A percentile compares a stretch with the other conserved stretches of the same genome.
phyloP scores from a whole-genome alignment of 1,140 invertebrate genomes.

The Ylistrum balloti region DNA sequence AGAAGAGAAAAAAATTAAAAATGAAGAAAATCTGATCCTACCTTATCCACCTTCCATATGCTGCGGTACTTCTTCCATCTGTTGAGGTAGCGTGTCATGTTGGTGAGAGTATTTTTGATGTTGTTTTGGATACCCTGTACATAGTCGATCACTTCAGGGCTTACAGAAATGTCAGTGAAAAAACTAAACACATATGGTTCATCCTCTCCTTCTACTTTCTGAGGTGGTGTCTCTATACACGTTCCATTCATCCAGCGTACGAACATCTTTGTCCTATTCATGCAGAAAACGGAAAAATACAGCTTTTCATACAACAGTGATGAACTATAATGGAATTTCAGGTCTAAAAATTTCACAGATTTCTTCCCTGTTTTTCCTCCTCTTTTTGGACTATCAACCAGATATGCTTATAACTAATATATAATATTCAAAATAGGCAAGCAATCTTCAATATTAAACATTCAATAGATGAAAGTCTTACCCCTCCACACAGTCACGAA shows the following conservation, averaged over 20 bases:
- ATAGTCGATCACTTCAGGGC: conserved; percentile 87
- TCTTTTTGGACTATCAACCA: too few species aligned
- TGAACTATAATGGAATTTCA: too few species aligned
- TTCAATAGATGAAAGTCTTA: conserved; percentile 62
- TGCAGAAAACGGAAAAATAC: background rate
- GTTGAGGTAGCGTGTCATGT: conserved; percentile 87
- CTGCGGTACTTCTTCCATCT: conserved; percentile 90
- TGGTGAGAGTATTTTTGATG: conserved; percentile 85
- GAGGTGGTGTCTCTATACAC: conserved; percentile 88
- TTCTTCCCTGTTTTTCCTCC: too few species aligned
- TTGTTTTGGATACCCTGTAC: conserved; percentile 87
- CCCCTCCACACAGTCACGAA: conserved; percentile 83
- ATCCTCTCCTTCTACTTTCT: conserved; percentile 84
- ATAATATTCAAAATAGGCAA: too few species aligned
- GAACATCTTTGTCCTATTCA: conserved; percentile 87
- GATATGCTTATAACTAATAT: too few species aligned
- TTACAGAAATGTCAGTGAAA: conserved; percentile 90
- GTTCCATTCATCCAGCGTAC: conserved; percentile 93
- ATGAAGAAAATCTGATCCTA: conserved; percentile 56
- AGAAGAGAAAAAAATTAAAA: too few species aligned
- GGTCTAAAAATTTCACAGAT: too few species aligned
- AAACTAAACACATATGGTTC: conserved; percentile 87
- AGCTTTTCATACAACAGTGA: too few species aligned
- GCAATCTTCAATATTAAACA: too few species aligned
- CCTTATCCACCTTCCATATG: conserved; percentile 92